Evolutionary conservation across 2,113 vertebrate genomes (phyloP).

Genomic region (Gymnogyps californianus): DNA sequence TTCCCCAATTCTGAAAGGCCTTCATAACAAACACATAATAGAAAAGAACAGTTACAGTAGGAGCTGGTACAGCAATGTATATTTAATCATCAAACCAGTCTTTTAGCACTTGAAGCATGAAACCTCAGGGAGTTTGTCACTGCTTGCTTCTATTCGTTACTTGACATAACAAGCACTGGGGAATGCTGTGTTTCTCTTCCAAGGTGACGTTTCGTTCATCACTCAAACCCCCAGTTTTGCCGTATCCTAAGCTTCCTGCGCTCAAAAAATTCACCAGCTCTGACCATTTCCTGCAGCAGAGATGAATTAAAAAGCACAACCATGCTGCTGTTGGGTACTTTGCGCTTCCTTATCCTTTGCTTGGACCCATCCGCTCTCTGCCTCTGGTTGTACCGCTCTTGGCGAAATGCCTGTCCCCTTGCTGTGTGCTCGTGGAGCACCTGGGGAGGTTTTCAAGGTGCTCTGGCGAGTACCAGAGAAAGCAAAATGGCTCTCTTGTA

Average conservation of each 20-base stretch:
- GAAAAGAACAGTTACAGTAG: not conserved
- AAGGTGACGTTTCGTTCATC: accelerated
- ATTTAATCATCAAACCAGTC: not conserved
- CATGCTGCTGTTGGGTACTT: not conserved
- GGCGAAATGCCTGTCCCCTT: not conserved
- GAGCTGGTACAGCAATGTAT: not conserved
- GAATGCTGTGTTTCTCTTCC: not conserved
- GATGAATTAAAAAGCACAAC: not conserved
- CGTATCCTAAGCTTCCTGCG: not conserved
- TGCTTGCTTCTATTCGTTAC: not conserved
- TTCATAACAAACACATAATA: not conserved
- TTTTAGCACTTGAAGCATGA: not conserved
- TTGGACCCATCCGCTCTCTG: not conserved
- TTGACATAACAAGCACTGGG: not conserved
- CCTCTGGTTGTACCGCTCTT: accelerated
- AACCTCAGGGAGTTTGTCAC: not conserved
- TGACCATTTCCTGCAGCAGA: not conserved
- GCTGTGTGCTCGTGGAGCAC: not conserved
- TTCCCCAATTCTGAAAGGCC: not conserved
- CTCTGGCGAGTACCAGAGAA: not conserved
- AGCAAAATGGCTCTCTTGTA: accelerated
- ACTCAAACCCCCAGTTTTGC: not conserved
- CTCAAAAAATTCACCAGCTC: no score
- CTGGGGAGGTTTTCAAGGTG: not conserved
- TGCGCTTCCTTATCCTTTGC: not conserved